A percentile compares a stretch with the other conserved stretches of the same genome.
Conservation (phyloP, 1,140 invertebrate genomes). For the Varroa destructor region DNA sequence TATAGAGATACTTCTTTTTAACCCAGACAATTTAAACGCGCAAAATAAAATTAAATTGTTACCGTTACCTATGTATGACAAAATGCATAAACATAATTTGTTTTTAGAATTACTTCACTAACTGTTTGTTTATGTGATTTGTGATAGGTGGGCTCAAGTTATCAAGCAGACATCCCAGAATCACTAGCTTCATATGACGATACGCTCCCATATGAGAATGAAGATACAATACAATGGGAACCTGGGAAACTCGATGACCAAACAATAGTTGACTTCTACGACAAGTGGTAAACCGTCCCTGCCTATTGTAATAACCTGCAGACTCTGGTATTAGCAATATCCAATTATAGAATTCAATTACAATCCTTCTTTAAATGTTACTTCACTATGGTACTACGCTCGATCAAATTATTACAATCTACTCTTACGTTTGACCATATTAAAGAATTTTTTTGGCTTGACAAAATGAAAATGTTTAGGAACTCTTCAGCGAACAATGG, state of each 20-base stretch:
- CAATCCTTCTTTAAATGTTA: neutral
- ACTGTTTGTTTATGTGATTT: slow-evolving; percentile 28
- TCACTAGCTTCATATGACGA: slow-evolving; percentile 79
- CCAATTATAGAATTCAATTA: neutral
- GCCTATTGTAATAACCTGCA: neutral
- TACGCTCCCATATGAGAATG: slow-evolving; percentile 81
- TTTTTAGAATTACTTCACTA: no score
- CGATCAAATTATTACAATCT: slow-evolving; percentile 3
- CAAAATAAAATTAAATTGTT: no score
- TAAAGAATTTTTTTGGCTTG: neutral
- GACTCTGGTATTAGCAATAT: neutral
- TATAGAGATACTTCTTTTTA: no score
- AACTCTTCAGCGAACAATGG: no score
- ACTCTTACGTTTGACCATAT: neutral
- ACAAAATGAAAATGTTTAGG: neutral
- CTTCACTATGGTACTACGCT: neutral
- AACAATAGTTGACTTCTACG: slow-evolving; percentile 41
- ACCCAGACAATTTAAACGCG: no score
- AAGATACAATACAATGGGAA: slow-evolving; percentile 87
- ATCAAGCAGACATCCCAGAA: slow-evolving; percentile 82
- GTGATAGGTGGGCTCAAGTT: slow-evolving; percentile 84
- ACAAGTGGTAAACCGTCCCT: slow-evolving; percentile 5
- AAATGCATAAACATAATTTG: no score
- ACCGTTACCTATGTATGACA: no score
- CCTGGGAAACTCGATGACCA: slow-evolving; percentile 58